Evolutionary conservation across 2,797 vertebrate genomes (phyloP), one percentile per base, ranked within the genome.

Genomic region (Miichthys miiuy): DNA sequence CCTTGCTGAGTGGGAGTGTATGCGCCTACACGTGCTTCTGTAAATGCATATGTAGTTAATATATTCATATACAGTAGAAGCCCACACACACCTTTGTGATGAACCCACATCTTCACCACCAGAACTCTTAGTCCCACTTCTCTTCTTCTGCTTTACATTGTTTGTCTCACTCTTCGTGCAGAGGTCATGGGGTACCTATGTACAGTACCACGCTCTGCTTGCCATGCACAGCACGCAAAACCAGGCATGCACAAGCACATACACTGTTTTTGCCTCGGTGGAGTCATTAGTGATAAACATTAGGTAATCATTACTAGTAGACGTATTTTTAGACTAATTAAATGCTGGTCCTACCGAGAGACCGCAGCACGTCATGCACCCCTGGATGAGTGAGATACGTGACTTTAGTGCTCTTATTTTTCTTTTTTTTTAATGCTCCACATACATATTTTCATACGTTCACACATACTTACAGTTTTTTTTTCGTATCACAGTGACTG

Each of bases 271-370:
- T 70, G 9, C 56, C 50, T 77, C 60, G 48, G 46, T 56, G 41
- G 66, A 78, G 68, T 81, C 64, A 86, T 86, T 89, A 84, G 66
- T 34, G 72, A 82, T 80, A 85, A 85, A 88, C 79, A 87, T 25
- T 60, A 71, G 42, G 64, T 90, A 88, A 91, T 92, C 77, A 90
- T 91, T 87, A 90, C 70, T 72, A 89, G 57, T 82, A 79, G 79
- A 88, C 78, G 80, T 90, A 92, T 91, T 92, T 93, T 87, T 88
- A 91, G 87, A 85, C 83, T 88, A 90, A 92, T 93, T 92, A 89
- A 77, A 79, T 16, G 62, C 77, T 50, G 72, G 77, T 89, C 88
- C 71, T 89, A 83, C 77, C 2, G 80, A 87, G 87, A 71, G 83
- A 81, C 65, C 87, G 72, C 85, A 88, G 90, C 87, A 42, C 70